Percentiles rank a stretch among this genome's conserved stretches.
Evolutionary conservation across 2,113 vertebrate genomes (phyloP).

Genomic region (Hippocampus comes): DNA sequence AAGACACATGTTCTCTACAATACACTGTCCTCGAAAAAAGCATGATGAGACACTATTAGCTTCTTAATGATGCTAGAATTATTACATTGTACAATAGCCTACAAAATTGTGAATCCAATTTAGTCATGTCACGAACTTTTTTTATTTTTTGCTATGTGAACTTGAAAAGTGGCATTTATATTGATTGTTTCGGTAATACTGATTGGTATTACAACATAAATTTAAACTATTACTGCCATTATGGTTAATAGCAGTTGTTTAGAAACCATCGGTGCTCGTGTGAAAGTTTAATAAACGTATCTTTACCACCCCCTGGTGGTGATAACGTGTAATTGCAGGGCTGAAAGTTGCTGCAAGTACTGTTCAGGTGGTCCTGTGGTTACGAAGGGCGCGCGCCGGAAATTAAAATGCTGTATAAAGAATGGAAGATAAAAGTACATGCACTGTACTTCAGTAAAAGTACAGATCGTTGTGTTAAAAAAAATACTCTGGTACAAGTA

Average conservation of each 20-base stretch:
- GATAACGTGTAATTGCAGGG: constrained; percentile 14
- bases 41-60: constrained; percentile 41
- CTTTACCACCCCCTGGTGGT: constrained; percentile 53
- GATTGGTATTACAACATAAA: neutral
- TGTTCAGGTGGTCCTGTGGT: too few relatives aligned
- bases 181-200: constrained; percentile 10
- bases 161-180: constrained; percentile 3
- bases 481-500: too few relatives aligned
- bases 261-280: neutral
- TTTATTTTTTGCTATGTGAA: neutral
- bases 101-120: neutral
- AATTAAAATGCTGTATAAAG: too few relatives aligned
- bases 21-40: constrained; percentile 34
- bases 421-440: too few relatives aligned
- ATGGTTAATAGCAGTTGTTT: neutral
- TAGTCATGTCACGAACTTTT: neutral
- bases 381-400: too few relatives aligned
- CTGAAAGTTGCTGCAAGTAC: neutral
- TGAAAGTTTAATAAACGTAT: neutral
- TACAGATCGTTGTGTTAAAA: too few relatives aligned
- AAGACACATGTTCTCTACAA: constrained; percentile 17
- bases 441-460: too few relatives aligned
- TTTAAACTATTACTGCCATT: neutral
- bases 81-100: neutral
- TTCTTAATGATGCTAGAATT: constrained; percentile 32